Evolutionary conservation across 2,888 invertebrate species (phyloP), one percentile per base, ranked within the genome.

Genomic region (Chironomus riparius): DNA sequence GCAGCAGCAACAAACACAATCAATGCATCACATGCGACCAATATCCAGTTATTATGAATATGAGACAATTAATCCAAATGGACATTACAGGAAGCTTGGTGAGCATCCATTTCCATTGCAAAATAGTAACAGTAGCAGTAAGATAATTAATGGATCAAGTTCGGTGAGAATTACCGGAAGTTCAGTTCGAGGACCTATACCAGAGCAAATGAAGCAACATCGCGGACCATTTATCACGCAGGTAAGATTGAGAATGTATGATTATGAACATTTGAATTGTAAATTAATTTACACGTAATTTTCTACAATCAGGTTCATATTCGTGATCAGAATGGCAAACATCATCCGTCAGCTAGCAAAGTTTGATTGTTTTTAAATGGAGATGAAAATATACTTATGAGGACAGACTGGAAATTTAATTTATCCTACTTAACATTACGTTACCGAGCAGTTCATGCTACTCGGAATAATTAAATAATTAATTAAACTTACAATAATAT

Each of bases 41-140:
- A 89, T 91, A 78, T 93, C 93, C 77, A 93, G 92, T 84, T 93
- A 91, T 84, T 93, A 92, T 83, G 93, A 94, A 83, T 93, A 93
- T 83, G 93, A 93, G 83, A 91, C 89, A 79, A 89, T 92, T 47
- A 91, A 91, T 79, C 87, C 90, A 24, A 87, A 87, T 78, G 86
- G 85, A 81, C 86, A 85, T 83, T 88, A 81, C 83, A 85, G 81
- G 82, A 83, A 80, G 79, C 78, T 76, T 78, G 80, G 74, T 78
- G 79, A 77, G 77, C 79, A 78, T 68, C 83, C 81, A 83, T 82
- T 81, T 79, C 79, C 80, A 83, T 82, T 85, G 83, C 83, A 81
- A 83, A 84, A 83, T 81, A 82, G 79, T 78, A 79, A 77, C 78
- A 79, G 81, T 78, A 78, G 78, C 76, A 80, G 80, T 77, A 81